Percentiles rank a stretch among this genome's conserved stretches.
phyloP scores from a whole-genome alignment of 2,888 invertebrate species.

The Patella pellucida region DNA sequence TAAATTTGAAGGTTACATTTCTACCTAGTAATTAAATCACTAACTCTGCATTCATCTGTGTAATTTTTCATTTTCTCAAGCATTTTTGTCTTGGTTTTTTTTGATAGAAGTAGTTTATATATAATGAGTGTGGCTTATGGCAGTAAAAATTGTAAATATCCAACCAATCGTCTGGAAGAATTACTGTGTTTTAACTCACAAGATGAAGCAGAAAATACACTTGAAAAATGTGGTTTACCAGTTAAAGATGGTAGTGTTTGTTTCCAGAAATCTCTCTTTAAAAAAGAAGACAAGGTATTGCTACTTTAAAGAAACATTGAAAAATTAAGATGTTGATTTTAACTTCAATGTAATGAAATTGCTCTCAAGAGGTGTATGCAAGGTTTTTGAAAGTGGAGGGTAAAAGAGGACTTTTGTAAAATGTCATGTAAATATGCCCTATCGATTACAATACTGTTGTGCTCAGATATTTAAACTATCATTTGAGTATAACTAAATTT shows the following conservation, averaged over 20 bases:
- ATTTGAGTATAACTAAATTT: no score
- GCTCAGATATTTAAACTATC: no score
- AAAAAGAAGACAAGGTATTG: slow-evolving; percentile 3
- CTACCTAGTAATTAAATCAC: no score
- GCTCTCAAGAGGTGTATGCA: no score
- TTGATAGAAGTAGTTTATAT: slow-evolving; percentile 44
- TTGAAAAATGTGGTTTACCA: slow-evolving; percentile 20
- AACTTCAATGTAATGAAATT: no score
- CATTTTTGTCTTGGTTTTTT: not conserved
- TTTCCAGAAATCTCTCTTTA: slow-evolving; percentile 12
- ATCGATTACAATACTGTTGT: no score
- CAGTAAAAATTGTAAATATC: slow-evolving; percentile 47
- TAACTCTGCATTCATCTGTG: not conserved
- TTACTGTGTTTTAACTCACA: slow-evolving; percentile 23
- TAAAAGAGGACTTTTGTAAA: no score
- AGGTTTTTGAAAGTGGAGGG: no score
- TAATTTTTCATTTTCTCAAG: not conserved
- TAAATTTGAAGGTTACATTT: no score
- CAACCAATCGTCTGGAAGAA: slow-evolving; percentile 27
- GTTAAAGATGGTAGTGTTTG: slow-evolving; percentile 13
- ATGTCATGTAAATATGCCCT: no score
- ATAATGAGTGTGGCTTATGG: slow-evolving; percentile 48
- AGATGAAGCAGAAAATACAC: slow-evolving; percentile 8
- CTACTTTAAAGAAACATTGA: no score
- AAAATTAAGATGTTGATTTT: no score